Base-by-base conservation (phyloP, 2,888 invertebrate species). In the Netelia melanura region DNA sequence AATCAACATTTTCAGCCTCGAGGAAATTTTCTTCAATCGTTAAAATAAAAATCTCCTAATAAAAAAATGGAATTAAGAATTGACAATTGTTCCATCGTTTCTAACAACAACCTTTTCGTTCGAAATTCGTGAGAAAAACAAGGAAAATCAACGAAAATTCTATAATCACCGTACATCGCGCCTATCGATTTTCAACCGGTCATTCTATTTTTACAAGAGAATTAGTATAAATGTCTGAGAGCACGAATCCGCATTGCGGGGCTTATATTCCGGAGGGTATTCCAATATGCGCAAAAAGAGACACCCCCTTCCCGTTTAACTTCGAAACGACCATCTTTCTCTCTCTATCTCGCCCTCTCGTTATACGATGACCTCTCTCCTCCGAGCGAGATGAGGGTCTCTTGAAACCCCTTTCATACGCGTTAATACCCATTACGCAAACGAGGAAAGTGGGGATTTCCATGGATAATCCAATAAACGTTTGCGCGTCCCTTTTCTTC, bases 381-480 rank as follows among this genome's bases (percentile, higher is more conserved):
- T 17, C 68, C 17, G 23, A 52, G 61, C 52, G 68, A 70, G 48
- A 58, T 62, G 64, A 81, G 81, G 70, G 74, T 44, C 52, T 43
- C 30, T 62, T 23, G 48, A 14, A 61, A 71, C 56, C 68, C 52
- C 30, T 83, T 72, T 74, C 77, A 76, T 65, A 70, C 70, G 54
- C 83, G 81, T 86, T 86, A 85, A 83, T 81, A 71, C 83, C 71
- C 76, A 86, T 86, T 86, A 86, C 54, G 75, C 81, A 81, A 86
- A 85, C 83, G 76, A 77, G 79, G 74, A 85, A 83, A 86, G 78
- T 80, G 76, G 78, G 81, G 79, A 84, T 84, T 82, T 86, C 48
- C 75, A 48, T 61, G 76, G 81, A 78, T 86, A 82, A 84, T 86
- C 82, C 84, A 80, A 86, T 86, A 82, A 84, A 76, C 79, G 84